Base-by-base conservation (phyloP, 2,797 vertebrate genomes). In the Clarias fuscus region DNA sequence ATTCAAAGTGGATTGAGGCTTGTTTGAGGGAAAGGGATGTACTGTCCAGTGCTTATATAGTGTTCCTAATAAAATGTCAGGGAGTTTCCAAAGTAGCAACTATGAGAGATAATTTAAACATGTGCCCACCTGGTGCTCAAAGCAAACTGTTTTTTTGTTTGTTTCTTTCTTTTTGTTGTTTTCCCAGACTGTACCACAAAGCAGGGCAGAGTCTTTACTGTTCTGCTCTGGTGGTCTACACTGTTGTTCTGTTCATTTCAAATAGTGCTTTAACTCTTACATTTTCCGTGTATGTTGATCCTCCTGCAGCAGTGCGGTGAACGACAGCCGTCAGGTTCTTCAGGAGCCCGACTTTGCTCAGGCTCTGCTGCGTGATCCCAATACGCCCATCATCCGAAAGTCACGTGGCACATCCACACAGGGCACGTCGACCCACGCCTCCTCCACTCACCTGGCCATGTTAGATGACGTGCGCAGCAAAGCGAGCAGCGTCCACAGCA, bases 401-500 rank as follows among this genome's bases (percentile, higher is more conserved):
- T 99, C 98, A 13, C 92, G 98, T 84, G 98, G 98, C 88, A 99
- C 98, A 0, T 99, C 98, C 73, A 99, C 98, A n/a, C 98, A 99
- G 96, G 98, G 98, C 85, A 99, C 98, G 15, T 99, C 98, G 53
- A 99, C 98, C 0, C 98, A 99, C 2, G 98, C 98, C 84, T 99
- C 98, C 27, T 99, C 98, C 80, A 98, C 98, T 20, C 97, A 99
- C 92, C 94, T 99, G 91, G 98, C 98, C 0, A 94, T 95, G 92
- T 86, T 98, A 87, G 98, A 99, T 0, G 98, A 99, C 53, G 91
- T 91, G 84, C 93, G 96, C 89, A 99, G 98, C 0, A 95, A 94
- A 89, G 92, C 97, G 81, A 97, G 98, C 91, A 99, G 98, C 0
- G 91, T 97, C 68, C 98, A 98, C 95, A 99, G 98, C 95, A 98